Evolutionary conservation across 2,888 invertebrate genomes (phyloP).

Genomic region (Julus scanicus): DNA sequence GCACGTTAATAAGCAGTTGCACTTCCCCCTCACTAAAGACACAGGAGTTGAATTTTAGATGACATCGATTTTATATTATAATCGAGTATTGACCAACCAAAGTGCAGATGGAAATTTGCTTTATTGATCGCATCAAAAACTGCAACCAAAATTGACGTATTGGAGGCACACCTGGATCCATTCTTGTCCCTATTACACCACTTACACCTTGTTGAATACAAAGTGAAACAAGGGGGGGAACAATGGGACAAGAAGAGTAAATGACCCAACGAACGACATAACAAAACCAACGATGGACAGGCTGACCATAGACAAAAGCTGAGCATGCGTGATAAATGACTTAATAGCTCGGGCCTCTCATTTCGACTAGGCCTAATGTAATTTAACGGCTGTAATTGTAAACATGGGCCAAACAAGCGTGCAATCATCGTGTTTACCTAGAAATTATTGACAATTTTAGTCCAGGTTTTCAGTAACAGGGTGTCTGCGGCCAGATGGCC

Average conservation of each 20-base stretch:
- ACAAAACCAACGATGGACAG: neutral
- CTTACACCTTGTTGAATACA: neutral
- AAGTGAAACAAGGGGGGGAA: neutral
- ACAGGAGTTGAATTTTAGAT: constrained; percentile 42
- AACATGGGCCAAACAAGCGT: constrained; percentile 50
- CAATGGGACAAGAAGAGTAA: neutral
- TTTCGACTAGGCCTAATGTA: constrained; percentile 47
- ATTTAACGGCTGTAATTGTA: constrained; percentile 50
- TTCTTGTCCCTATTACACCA: neutral
- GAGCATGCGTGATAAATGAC: constrained; percentile 48
- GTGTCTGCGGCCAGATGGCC: constrained; percentile 31
- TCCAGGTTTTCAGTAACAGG: constrained; percentile 16
- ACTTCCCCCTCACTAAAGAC: constrained; percentile 40
- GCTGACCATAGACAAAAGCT: neutral
- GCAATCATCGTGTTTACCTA: constrained; percentile 50
- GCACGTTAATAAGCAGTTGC: constrained; percentile 11
- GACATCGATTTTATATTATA: constrained; percentile 35
- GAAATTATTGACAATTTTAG: constrained; percentile 50
- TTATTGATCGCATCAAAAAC: neutral
- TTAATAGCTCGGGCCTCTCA: constrained; percentile 42
- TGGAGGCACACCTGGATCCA: constrained; percentile 28
- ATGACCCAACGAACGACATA: neutral
- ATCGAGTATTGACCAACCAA: constrained; percentile 34
- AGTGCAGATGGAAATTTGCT: constrained; percentile 40
- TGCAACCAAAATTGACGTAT: constrained; percentile 20